These are phyloP conservation scores for Nematolebias whitei DNA, from an alignment of 2,113 vertebrate species.

Conservation along the genomic window DNA sequence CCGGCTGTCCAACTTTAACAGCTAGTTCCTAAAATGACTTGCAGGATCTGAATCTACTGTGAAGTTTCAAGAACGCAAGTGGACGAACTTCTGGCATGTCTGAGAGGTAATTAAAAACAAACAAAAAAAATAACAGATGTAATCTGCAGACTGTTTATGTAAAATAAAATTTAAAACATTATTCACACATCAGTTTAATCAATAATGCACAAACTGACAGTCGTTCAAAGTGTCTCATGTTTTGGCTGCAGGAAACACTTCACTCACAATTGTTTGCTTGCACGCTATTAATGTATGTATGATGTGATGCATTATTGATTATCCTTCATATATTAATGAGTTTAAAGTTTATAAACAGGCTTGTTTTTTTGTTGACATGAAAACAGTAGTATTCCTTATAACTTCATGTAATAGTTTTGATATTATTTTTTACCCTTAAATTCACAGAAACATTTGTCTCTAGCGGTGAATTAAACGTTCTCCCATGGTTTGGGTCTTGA, in stretches of 20 bases:
- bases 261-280: neutral
- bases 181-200: neutral
- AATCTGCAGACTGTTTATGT: neutral
- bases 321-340: neutral
- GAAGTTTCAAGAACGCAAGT: neutral
- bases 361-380: neutral
- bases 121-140: too few species aligned
- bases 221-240: neutral
- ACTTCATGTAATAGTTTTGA: too few species aligned
- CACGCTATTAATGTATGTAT: neutral
- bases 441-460: too few species aligned
- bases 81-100: conserved; percentile 12
- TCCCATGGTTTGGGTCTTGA: too few species aligned
- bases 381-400: too few species aligned
- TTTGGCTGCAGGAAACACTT: neutral
- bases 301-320: neutral
- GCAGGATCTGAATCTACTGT: conserved; percentile 5
- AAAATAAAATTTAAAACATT: too few species aligned
- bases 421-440: too few species aligned
- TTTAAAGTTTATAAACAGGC: neutral
- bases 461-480: too few species aligned
- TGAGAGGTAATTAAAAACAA: conserved; percentile 61
- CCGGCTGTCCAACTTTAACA: neutral
- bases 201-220: neutral
- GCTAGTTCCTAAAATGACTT: conserved; percentile 15